Conservation (phyloP, 1,140 invertebrate genomes). For the Meloidogyne hapla region DNA sequence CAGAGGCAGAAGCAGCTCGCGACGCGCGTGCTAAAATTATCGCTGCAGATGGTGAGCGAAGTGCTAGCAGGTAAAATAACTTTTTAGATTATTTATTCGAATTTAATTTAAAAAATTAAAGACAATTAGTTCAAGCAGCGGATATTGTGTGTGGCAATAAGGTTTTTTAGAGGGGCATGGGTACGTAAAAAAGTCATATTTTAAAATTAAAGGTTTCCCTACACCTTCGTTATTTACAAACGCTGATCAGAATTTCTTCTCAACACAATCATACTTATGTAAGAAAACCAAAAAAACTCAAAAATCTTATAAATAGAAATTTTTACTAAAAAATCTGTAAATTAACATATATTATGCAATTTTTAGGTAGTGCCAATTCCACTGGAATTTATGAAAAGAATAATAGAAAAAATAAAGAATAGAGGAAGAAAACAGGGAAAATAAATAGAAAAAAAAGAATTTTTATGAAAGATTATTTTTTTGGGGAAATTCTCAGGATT, state of each 20-base stretch:
- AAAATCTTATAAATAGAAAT: not conserved
- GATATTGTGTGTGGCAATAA: slow-evolving; percentile 74
- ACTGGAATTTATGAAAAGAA: slow-evolving; percentile 42
- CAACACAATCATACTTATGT: slow-evolving; percentile 70
- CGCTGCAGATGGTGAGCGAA: slow-evolving; percentile 75
- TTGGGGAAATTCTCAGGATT: not conserved
- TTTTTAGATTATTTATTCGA: not conserved
- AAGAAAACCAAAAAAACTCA: slow-evolving; percentile 62
- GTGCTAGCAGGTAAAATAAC: slow-evolving; percentile 68
- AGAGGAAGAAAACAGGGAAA: not conserved
- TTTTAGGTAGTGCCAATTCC: slow-evolving; percentile 45
- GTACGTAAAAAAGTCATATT: no score
- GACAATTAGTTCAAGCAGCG: slow-evolving; percentile 78
- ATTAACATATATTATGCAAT: not conserved
- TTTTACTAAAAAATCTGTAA: no score
- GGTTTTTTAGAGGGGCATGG: no score
- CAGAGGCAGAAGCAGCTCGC: slow-evolving; percentile 80
- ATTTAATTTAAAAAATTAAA: slow-evolving; percentile 4
- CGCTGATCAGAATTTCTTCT: slow-evolving; percentile 66
- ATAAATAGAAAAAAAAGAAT: not conserved
- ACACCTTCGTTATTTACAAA: slow-evolving; percentile 64
- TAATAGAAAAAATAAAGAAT: slow-evolving; percentile 38
- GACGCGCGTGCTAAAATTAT: slow-evolving; percentile 71
- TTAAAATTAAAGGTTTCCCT: slow-evolving; percentile 49
- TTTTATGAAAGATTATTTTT: not conserved